Evolutionary conservation across 2,113 vertebrate genomes (phyloP).

Genomic region (Ictalurus punctatus): DNA sequence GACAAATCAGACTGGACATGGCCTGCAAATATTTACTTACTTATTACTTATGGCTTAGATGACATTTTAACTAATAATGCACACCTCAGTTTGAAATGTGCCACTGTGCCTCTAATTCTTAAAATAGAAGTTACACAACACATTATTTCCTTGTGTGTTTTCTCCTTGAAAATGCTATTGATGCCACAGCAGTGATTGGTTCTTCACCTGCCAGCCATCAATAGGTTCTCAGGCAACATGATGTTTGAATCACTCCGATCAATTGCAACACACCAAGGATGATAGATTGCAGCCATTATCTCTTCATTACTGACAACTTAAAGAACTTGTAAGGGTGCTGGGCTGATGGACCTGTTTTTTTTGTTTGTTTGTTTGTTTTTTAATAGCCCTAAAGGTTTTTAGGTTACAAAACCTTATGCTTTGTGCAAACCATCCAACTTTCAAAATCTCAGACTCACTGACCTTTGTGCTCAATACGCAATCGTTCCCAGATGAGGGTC

Average conservation of each 20-base stretch:
- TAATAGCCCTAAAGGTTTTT: background rate
- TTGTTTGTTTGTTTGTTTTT: background rate
- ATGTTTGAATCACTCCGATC: conserved; percentile 16
- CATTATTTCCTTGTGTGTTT: background rate
- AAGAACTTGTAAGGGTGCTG: background rate
- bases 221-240: conserved; percentile 40
- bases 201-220: conserved; percentile 10
- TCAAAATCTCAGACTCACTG: background rate
- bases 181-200: background rate
- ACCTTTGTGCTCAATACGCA: background rate
- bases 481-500: background rate
- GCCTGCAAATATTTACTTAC: background rate
- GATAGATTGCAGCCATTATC: background rate
- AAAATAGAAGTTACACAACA: background rate
- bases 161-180: background rate
- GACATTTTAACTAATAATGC: background rate
- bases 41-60: background rate
- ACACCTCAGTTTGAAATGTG: background rate
- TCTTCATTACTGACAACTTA: background rate
- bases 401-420: background rate
- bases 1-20: background rate
- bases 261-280: background rate
- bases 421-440: background rate
- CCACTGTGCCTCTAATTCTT: conserved; percentile 1
- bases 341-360: background rate